Evolutionary conservation across 2,113 vertebrate species (phyloP).

Genomic region (Lutjanus erythropterus): DNA sequence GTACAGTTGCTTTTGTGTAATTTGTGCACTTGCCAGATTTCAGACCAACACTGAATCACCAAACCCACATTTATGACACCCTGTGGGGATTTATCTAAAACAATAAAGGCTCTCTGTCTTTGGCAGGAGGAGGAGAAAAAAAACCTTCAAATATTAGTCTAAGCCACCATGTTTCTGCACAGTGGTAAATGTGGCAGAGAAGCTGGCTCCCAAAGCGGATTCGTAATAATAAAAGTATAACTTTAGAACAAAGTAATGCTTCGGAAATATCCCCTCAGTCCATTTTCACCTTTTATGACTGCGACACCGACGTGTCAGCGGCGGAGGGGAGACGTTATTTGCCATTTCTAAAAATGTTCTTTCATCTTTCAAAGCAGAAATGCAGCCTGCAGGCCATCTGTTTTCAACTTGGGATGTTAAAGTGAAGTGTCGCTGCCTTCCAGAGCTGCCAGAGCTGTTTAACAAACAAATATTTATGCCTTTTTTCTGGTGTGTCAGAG

Average conservation of each 20-base stretch:
- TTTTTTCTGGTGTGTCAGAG: slow-evolving; percentile 8
- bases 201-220: neutral
- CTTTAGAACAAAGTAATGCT: slow-evolving; percentile 31
- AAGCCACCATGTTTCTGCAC: slow-evolving; percentile 43
- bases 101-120: slow-evolving; percentile 61
- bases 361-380: slow-evolving; percentile 53
- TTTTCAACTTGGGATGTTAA: slow-evolving; percentile 49
- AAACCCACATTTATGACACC: slow-evolving; percentile 61
- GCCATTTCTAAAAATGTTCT: slow-evolving; percentile 52
- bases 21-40: slow-evolving; percentile 47
- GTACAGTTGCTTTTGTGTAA: slow-evolving; percentile 14
- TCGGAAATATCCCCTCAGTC: slow-evolving; percentile 4
- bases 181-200: slow-evolving; percentile 43
- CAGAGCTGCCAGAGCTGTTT: slow-evolving; percentile 34
- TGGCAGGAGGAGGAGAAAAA: neutral
- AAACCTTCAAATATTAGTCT: slow-evolving; percentile 59
- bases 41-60: slow-evolving; percentile 40
- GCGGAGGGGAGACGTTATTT: slow-evolving; percentile 45
- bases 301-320: slow-evolving; percentile 39
- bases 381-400: slow-evolving; percentile 46
- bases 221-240: slow-evolving; percentile 39
- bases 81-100: slow-evolving; percentile 48
- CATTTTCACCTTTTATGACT: slow-evolving; percentile 48
- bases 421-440: slow-evolving; percentile 24
- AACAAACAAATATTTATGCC: slow-evolving; percentile 56